phyloP scores from a whole-genome alignment of 2,888 invertebrate genomes.

The Mongoloraphidia duomilia region DNA sequence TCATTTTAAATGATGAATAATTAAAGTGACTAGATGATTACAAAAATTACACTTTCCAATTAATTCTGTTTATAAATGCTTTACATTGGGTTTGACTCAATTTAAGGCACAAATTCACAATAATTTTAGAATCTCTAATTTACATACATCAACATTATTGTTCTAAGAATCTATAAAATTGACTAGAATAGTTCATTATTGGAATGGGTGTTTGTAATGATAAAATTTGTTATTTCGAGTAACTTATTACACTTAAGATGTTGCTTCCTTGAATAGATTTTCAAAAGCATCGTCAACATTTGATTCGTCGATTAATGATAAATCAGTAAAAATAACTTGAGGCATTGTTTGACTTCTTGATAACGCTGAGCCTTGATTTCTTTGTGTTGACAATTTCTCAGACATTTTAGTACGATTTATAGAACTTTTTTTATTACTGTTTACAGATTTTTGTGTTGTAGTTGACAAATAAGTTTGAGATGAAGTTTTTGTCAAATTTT shows the following conservation, averaged over 20 bases:
- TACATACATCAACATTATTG: too few species aligned
- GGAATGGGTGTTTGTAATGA: conserved; percentile 3
- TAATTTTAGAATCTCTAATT: too few species aligned
- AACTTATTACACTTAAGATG: background rate
- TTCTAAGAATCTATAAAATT: too few species aligned
- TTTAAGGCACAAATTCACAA: too few species aligned
- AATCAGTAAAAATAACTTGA: conserved; percentile 47
- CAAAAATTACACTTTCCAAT: too few species aligned
- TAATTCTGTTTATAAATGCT: too few species aligned
- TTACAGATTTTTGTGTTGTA: background rate
- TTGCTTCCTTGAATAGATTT: conserved; percentile 46
- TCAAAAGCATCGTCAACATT: conserved; percentile 83
- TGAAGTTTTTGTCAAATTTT: conserved; percentile 14
- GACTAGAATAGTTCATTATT: background rate
- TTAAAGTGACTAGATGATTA: too few species aligned
- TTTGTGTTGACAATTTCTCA: conserved; percentile 31
- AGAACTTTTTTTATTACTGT: conserved; percentile 16
- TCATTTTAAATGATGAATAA: too few species aligned
- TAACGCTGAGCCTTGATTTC: conserved; percentile 31
- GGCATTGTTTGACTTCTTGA: conserved; percentile 66
- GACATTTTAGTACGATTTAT: conserved; percentile 35
- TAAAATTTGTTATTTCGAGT: background rate
- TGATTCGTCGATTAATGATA: conserved; percentile 54
- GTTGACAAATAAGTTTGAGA: conserved; percentile 2
- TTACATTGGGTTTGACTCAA: too few species aligned